Conservation (phyloP, 2,888 invertebrate genomes). For the Pomacea canaliculata region DNA sequence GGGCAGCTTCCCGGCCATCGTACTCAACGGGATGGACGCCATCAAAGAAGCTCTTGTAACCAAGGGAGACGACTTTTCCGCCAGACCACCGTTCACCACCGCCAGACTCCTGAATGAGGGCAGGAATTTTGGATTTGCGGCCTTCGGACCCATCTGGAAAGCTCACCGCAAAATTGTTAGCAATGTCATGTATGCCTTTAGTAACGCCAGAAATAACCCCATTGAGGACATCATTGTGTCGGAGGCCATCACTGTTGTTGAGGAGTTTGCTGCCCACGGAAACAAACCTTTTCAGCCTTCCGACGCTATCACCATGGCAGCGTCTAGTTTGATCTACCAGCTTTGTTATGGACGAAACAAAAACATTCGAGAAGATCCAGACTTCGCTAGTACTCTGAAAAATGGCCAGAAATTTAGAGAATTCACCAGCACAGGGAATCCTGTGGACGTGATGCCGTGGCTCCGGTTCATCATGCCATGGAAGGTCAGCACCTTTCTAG, state of each 20-base stretch:
- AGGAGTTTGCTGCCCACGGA: conserved; percentile 14
- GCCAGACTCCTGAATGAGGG: conserved; percentile 16
- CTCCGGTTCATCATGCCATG: conserved; percentile 30
- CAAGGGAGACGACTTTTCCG: conserved; percentile 30
- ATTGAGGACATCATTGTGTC: conserved; percentile 22
- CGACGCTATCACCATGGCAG: neutral
- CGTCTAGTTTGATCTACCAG: conserved; percentile 30
- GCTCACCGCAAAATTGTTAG: conserved; percentile 31
- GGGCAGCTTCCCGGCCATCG: conserved; percentile 38
- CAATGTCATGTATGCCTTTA: conserved; percentile 25
- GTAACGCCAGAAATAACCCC: conserved; percentile 7
- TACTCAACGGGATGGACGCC: conserved; percentile 34
- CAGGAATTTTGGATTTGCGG: conserved; percentile 16
- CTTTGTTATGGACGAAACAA: conserved; percentile 26
- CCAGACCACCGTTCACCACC: conserved; percentile 33
- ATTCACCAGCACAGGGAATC: conserved; percentile 36
- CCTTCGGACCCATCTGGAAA: conserved; percentile 15
- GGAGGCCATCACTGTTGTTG: conserved; percentile 11
- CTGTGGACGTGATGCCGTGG: conserved; percentile 42
- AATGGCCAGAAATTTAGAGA: conserved; percentile 13
- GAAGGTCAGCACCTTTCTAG: conserved; percentile 3
- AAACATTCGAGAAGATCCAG: conserved; percentile 22
- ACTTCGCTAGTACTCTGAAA: conserved; percentile 1
- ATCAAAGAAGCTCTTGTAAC: conserved; percentile 27
- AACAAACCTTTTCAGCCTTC: conserved; percentile 1